These are phyloP conservation scores for Myrmecobius fasciatus DNA, from an alignment of 2,113 vertebrate species.

Conservation along the genomic window DNA sequence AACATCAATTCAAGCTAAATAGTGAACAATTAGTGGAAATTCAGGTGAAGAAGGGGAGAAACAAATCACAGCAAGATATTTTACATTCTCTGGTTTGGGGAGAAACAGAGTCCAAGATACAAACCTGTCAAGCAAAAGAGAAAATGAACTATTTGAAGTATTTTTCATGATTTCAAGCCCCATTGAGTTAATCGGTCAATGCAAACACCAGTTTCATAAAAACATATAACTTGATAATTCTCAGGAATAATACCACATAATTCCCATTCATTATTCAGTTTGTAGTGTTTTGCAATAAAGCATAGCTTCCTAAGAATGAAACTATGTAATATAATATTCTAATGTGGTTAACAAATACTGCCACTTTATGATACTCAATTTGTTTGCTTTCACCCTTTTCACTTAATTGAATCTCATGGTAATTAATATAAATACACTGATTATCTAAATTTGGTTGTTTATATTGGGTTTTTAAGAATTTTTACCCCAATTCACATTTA, in stretches of 20 bases:
- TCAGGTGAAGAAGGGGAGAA: neutral
- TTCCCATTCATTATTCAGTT: neutral
- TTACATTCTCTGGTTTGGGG: neutral
- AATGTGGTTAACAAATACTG: neutral
- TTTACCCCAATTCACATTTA: neutral
- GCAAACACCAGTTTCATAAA: neutral
- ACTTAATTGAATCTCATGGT: neutral
- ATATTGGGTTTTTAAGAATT: neutral
- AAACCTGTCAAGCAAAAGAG: neutral
- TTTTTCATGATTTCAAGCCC: neutral
- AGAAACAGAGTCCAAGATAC: neutral
- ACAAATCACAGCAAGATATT: neutral
- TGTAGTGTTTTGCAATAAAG: neutral
- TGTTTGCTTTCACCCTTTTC: constrained; percentile 11
- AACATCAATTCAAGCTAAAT: neutral
- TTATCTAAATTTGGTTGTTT: neutral
- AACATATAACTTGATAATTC: neutral
- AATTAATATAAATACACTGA: constrained; percentile 1
- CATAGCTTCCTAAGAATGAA: neutral
- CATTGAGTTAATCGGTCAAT: neutral
- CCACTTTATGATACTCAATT: neutral
- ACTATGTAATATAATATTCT: neutral
- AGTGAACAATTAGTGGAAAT: neutral
- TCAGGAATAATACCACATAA: neutral
- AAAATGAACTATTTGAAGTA: neutral